These are phyloP conservation scores for Chionomys nivalis DNA, from an alignment of 2,113 vertebrate genomes.

Conservation along the genomic window DNA sequence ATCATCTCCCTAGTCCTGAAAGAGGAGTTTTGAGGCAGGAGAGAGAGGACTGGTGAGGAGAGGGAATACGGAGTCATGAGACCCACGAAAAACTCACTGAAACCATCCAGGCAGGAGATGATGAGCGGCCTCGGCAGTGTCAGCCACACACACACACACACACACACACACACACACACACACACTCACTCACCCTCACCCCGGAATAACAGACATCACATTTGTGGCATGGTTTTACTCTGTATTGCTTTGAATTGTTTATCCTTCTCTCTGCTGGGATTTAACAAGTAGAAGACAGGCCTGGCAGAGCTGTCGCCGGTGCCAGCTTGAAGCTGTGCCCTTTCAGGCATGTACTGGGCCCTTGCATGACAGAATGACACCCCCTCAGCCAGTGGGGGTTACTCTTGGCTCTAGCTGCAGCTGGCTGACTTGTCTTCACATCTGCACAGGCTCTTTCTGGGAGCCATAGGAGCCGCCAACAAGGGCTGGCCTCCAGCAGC, in stretches of 20 bases:
- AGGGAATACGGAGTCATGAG: background rate
- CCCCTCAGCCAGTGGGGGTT: conserved; percentile 21
- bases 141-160: background rate
- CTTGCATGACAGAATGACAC: conserved; percentile 25
- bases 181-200: background rate
- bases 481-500: conserved; percentile 52
- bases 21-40: background rate
- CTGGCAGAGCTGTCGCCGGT: background rate
- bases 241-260: conserved; percentile 28
- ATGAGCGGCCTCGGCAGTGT: background rate
- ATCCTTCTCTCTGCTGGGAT: conserved; percentile 11
- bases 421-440: conserved; percentile 68
- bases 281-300: conserved; percentile 55
- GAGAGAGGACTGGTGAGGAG: background rate
- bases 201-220: background rate
- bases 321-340: conserved; percentile 18
- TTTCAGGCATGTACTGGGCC: conserved; percentile 16
- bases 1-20: background rate
- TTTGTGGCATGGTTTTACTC: background rate
- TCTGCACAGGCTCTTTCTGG: conserved; percentile 46
- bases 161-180: background rate
- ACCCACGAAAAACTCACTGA: background rate
- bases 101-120: background rate
- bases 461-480: conserved; percentile 34
- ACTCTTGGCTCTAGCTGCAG: background rate